Evolutionary conservation across 2,888 invertebrate genomes (phyloP).

Genomic region (Cataglyphis rosenhaueri): DNA sequence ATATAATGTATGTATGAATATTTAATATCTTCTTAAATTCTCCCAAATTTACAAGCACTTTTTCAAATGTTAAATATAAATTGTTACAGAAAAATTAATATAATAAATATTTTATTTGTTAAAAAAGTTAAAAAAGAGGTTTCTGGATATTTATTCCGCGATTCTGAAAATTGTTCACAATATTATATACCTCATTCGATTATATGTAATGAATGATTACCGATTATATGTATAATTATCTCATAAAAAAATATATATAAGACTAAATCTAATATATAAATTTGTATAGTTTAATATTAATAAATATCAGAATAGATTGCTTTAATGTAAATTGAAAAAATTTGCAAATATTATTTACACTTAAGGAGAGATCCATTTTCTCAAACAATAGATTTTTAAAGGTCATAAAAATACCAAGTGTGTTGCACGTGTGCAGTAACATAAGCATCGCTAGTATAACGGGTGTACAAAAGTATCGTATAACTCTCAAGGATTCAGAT

Average conservation of each 20-base stretch:
- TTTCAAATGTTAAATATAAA: constrained; percentile 8
- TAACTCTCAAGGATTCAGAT: background rate
- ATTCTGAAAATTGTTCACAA: background rate
- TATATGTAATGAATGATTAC: background rate
- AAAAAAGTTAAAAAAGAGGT: background rate
- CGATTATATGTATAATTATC: background rate
- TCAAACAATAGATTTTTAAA: constrained; percentile 11
- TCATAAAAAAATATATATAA: background rate
- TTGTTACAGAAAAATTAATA: background rate
- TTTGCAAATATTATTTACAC: background rate
- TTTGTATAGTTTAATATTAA: background rate
- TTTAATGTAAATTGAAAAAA: background rate
- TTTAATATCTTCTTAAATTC: background rate
- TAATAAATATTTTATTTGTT: background rate
- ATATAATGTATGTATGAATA: background rate
- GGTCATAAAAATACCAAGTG: background rate
- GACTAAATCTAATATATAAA: background rate
- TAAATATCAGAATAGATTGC: background rate
- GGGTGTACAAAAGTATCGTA: constrained; percentile 28
- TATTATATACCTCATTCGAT: background rate
- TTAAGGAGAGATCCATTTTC: background rate
- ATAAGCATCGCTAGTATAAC: constrained; percentile 15
- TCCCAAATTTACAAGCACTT: background rate
- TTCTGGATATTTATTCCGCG: background rate
- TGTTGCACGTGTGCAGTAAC: constrained; percentile 7